Base-by-base conservation (phyloP, 2,797 vertebrate genomes). In the Cephalopachus bancanus region DNA sequence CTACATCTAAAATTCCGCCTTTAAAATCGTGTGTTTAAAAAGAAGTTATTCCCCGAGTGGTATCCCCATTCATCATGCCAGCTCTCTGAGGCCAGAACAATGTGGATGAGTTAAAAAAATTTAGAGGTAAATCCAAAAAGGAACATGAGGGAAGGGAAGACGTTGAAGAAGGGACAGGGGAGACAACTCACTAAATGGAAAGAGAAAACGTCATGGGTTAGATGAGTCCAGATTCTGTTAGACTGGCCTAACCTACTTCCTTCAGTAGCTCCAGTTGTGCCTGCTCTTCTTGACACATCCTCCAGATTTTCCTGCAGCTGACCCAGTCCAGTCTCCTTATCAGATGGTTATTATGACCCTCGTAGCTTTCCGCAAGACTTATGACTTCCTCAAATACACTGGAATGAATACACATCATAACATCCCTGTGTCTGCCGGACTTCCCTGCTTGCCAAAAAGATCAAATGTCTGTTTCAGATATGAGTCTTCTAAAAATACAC, bases 401-500 rank as follows among this genome's bases (percentile, higher is more conserved):
- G 20, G 28, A 76, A 88, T 59, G 55, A 71, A 88, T 44, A 3
- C 26, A 75, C 62, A 60, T 33, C 53, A 6, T 64, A 12, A 17
- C 17, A 74, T 79, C 37, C 3, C 9, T 4, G 20, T 26, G n/a
- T n/a, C 51, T 59, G 17, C 49, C 49, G 1, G 14, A 60, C n/a
- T 62, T 88, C 37, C 16, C 53, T n/a, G 15, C 44, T 85, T 83
- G 6, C 26, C 71, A 78, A 51, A 88, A 28, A 89, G 30, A 10
- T 10, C 33, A 20, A 20, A 60, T 53, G 26, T 65, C 69, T 57
- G 4, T 55, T 92, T 72, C 55, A 9, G 19, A 64, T 86, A 64
- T 28, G 28, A 37, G 83, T 93, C 26, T 89, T 79, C 37, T 53
- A 62, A 91, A 95, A 84, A 10, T 49, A 74, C 53, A 53, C 2